Evolutionary conservation across 2,797 vertebrate genomes (phyloP).

Genomic region (Uromys caudimaculatus): DNA sequence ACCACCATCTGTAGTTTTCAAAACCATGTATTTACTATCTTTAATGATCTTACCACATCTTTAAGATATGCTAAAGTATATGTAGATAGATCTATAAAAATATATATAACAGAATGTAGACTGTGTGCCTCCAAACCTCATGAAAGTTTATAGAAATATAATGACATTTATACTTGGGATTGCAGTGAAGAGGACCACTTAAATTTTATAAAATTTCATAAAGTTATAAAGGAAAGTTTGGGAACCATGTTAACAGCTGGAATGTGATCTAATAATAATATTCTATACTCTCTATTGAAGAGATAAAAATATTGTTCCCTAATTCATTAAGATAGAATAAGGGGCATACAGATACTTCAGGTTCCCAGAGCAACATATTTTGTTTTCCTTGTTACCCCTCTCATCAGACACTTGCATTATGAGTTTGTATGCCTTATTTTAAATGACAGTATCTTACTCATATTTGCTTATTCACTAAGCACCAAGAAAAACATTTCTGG

Average conservation of each 20-base stretch:
- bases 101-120: background rate
- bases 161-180: background rate
- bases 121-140: background rate
- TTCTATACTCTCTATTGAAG: background rate
- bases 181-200: background rate
- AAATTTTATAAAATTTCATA: background rate
- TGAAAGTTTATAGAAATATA: background rate
- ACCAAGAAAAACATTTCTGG: conserved; percentile 38
- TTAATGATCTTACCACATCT: background rate
- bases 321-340: background rate
- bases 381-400: background rate
- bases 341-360: background rate
- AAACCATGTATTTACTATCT: background rate
- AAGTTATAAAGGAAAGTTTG: background rate
- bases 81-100: background rate
- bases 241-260: background rate
- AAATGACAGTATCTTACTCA: background rate
- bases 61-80: background rate
- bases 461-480: conserved; percentile 27
- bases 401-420: background rate
- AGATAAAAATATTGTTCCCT: background rate
- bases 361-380: background rate
- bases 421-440: background rate
- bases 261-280: background rate
- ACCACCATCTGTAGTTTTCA: background rate